Conservation (phyloP, 1,140 invertebrate genomes). For the Pseudoatta argentina region DNA sequence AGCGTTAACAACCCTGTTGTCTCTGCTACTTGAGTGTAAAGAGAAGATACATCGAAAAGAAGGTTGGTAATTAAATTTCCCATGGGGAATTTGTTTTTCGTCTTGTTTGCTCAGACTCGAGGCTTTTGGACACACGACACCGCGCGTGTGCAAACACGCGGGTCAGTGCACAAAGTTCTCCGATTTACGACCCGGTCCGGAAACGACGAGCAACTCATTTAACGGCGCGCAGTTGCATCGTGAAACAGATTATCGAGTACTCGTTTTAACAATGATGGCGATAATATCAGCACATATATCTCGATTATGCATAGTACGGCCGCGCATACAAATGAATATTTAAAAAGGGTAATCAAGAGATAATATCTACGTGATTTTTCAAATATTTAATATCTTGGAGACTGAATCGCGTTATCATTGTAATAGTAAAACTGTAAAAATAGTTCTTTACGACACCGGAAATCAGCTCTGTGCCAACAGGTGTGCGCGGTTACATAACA, state of each 20-base stretch:
- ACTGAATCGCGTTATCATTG: neutral
- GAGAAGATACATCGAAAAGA: slow-evolving; percentile 29
- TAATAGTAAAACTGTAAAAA: slow-evolving; percentile 13
- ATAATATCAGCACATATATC: slow-evolving; percentile 65
- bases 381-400: neutral
- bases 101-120: slow-evolving; percentile 31
- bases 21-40: neutral
- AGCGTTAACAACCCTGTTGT: slow-evolving; percentile 10
- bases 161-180: slow-evolving; percentile 69
- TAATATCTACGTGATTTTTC: neutral
- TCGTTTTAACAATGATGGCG: slow-evolving; percentile 54
- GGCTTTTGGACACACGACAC: slow-evolving; percentile 54
- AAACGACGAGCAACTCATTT: slow-evolving; percentile 41
- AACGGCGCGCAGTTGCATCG: slow-evolving; percentile 21
- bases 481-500: neutral
- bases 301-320: slow-evolving; percentile 19
- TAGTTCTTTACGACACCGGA: neutral
- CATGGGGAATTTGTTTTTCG: slow-evolving; percentile 43
- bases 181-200: slow-evolving; percentile 57
- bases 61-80: slow-evolving; percentile 54
- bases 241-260: neutral
- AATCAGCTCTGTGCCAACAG: slow-evolving; percentile 3
- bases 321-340: slow-evolving; percentile 6
- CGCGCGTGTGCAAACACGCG: slow-evolving; percentile 6
- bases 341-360: neutral